phyloP scores from a whole-genome alignment of 1,140 invertebrate genomes.

The Brachionus angularis region DNA sequence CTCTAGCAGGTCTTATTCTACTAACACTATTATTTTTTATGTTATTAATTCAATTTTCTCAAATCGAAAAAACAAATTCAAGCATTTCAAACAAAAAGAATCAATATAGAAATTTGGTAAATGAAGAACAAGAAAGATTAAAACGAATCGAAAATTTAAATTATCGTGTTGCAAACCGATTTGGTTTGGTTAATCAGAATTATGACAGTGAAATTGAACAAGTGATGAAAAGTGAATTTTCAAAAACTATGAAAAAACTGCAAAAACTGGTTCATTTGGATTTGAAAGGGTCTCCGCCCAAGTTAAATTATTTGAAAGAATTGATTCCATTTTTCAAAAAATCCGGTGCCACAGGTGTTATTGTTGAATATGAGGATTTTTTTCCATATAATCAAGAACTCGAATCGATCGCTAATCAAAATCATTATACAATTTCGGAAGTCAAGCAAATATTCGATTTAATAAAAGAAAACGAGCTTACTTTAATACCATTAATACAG shows the following conservation, averaged over 20 bases:
- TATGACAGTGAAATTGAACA: too few species aligned
- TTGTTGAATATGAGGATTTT: conserved; percentile 96
- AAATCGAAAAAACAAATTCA: not conserved
- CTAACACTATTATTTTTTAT: conserved; percentile 10
- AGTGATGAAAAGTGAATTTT: conserved; percentile 4
- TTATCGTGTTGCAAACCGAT: not conserved
- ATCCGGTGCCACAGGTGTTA: conserved; percentile 77
- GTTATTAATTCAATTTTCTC: not conserved
- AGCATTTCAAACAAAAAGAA: too few species aligned
- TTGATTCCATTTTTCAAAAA: conserved; percentile 71
- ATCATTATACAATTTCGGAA: conserved; percentile 24
- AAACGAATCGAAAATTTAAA: too few species aligned
- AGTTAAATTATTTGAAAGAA: conserved; percentile 53
- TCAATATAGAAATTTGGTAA: too few species aligned
- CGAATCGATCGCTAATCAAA: conserved; percentile 57
- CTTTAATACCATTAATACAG: conserved; percentile 35
- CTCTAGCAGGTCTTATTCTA: not conserved
- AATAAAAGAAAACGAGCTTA: conserved; percentile 16
- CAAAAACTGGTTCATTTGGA: conserved; percentile 69
- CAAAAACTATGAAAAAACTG: conserved; percentile 8
- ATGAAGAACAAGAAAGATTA: too few species aligned
- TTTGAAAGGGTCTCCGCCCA: conserved; percentile 78
- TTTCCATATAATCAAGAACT: conserved; percentile 78
- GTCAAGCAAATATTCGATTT: conserved; percentile 27
- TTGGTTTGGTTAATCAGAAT: not conserved